phyloP scores from a whole-genome alignment of 1,140 invertebrate genomes.

The Dinoponera quadriceps region DNA sequence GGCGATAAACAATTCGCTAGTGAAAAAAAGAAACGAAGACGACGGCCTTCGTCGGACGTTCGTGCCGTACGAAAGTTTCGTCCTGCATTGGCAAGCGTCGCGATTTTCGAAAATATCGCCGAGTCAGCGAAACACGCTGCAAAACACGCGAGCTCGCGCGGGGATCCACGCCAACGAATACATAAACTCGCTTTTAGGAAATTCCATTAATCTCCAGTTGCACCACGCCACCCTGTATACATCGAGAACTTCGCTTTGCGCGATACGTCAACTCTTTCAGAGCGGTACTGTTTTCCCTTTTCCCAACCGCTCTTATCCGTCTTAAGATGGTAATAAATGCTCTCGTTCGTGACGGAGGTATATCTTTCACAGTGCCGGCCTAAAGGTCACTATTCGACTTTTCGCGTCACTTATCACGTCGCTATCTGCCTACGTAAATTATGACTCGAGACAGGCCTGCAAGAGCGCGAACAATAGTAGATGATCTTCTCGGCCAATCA shows the following conservation, averaged over 20 bases:
- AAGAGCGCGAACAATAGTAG: constrained; percentile 4
- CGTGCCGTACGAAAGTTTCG: constrained; percentile 54
- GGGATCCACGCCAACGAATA: constrained; percentile 54
- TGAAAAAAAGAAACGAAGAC: constrained; percentile 44
- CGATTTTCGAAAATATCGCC: constrained; percentile 61
- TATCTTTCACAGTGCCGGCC: background rate
- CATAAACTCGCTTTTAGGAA: constrained; percentile 62
- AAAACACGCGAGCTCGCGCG: constrained; percentile 35
- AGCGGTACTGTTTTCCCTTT: constrained; percentile 5
- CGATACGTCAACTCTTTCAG: constrained; percentile 42
- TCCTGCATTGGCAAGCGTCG: constrained; percentile 55
- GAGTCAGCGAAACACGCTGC: constrained; percentile 50
- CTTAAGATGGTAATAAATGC: background rate
- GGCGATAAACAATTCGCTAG: constrained; percentile 52
- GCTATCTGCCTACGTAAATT: background rate
- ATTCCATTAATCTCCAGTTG: constrained; percentile 61
- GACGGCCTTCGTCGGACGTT: constrained; percentile 28
- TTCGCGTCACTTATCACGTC: constrained; percentile 1
- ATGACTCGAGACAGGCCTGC: constrained; percentile 12
- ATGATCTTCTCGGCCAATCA: constrained; percentile 4
- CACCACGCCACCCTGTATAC: constrained; percentile 22
- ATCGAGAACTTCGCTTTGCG: constrained; percentile 32
- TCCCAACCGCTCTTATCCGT: background rate
- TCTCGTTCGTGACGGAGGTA: background rate
- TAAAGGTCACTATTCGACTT: background rate